These are phyloP conservation scores for Papilio demoleus DNA, from an alignment of 2,888 invertebrate species.

Conservation along the genomic window DNA sequence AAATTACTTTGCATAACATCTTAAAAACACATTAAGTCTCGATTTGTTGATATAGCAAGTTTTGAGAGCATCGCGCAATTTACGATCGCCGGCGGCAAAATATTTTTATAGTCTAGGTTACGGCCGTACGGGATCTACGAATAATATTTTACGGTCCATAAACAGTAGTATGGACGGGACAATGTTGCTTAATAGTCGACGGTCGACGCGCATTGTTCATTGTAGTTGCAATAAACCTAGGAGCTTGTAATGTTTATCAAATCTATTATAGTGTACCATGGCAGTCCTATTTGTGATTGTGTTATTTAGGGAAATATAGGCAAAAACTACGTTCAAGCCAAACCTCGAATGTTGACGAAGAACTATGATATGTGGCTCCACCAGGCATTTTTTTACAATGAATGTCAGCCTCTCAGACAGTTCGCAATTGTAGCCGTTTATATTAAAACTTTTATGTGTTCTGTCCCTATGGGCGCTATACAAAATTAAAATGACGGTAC, in stretches of 20 bases:
- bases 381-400: too few species aligned
- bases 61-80: slow-evolving; percentile 9
- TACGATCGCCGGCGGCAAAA: slow-evolving; percentile 41
- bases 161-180: slow-evolving; percentile 56
- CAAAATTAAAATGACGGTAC: too few species aligned
- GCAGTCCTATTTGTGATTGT: too few species aligned
- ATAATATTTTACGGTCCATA: slow-evolving; percentile 71
- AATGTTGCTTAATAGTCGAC: slow-evolving; percentile 57
- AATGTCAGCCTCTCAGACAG: too few species aligned
- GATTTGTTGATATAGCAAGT: slow-evolving; percentile 10
- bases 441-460: too few species aligned
- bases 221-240: not conserved
- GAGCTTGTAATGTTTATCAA: not conserved
- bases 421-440: too few species aligned
- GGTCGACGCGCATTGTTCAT: slow-evolving; percentile 15
- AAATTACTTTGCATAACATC: not conserved
- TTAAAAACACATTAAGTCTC: slow-evolving; percentile 9
- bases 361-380: too few species aligned
- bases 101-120: slow-evolving; percentile 40
- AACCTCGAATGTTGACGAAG: too few species aligned
- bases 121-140: slow-evolving; percentile 51
- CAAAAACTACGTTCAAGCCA: too few species aligned
- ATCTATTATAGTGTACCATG: not conserved
- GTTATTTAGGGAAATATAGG: too few species aligned
- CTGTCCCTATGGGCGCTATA: too few species aligned